A percentile compares a stretch with the other conserved stretches of the same genome.
Conservation (phyloP, 2,888 invertebrate genomes). For the Scaptomyza parva region DNA sequence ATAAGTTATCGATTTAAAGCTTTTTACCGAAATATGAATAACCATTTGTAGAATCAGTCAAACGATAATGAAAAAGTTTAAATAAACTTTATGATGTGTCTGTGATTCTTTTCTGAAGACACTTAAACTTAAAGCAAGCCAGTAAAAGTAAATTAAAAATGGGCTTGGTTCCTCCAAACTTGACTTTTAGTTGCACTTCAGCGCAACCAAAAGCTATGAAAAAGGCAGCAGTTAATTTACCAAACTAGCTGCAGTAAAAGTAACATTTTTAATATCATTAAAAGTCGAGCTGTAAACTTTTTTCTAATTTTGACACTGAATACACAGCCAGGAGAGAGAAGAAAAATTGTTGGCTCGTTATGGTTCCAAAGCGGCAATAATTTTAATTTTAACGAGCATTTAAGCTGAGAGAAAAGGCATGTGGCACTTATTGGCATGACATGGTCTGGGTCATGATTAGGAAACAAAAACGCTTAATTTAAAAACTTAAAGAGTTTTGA, state of each 20-base stretch:
- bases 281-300: slow-evolving; percentile 31
- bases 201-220: slow-evolving; percentile 8
- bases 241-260: slow-evolving; percentile 10
- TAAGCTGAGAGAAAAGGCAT: slow-evolving; percentile 28
- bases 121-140: not conserved
- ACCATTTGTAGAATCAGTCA: too few relatives aligned
- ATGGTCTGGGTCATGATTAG: slow-evolving; percentile 7
- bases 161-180: not conserved
- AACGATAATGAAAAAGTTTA: too few relatives aligned
- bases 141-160: not conserved
- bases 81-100: not conserved
- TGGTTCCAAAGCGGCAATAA: slow-evolving; percentile 66
- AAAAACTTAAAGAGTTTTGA: slow-evolving; percentile 15
- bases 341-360: slow-evolving; percentile 50
- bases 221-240: not conserved
- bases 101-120: not conserved
- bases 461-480: slow-evolving; percentile 20
- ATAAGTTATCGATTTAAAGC: slow-evolving; percentile 2
- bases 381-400: slow-evolving; percentile 70
- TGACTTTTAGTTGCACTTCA: not conserved
- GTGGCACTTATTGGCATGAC: slow-evolving; percentile 28
- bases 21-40: too few relatives aligned
- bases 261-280: slow-evolving; percentile 15
- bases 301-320: slow-evolving; percentile 14
- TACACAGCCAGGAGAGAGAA: not conserved